Conservation (phyloP, 1,140 invertebrate species). For the Platyscapa corneri region DNA sequence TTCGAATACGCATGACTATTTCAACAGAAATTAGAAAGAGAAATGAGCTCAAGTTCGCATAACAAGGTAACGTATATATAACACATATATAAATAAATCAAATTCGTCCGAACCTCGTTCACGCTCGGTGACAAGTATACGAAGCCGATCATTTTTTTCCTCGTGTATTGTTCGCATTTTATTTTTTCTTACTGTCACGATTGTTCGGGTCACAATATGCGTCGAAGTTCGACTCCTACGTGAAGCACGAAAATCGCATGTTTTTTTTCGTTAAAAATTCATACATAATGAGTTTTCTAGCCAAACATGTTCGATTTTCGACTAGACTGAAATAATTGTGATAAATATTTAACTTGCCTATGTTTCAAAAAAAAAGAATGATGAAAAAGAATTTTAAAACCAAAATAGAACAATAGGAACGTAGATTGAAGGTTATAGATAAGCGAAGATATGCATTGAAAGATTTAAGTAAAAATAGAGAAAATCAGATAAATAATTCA, state of each 20-base stretch:
- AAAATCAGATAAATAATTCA: background rate
- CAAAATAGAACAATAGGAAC: constrained; percentile 32
- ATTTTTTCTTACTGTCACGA: constrained; percentile 41
- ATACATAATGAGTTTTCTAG: constrained; percentile 66
- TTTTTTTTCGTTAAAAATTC: constrained; percentile 47
- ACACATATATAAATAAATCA: constrained; percentile 46
- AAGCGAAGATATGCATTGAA: background rate
- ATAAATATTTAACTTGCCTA: constrained; percentile 73
- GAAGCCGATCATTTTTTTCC: constrained; percentile 10
- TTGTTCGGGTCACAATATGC: constrained; percentile 36
- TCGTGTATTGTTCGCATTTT: constrained; percentile 1
- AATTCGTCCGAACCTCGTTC: constrained; percentile 46
- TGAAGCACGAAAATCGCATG: constrained; percentile 44
- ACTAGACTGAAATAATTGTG: constrained; percentile 74
- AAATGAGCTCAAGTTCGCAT: constrained; percentile 29
- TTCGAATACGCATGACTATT: constrained; percentile 11
- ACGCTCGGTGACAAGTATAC: constrained; percentile 30
- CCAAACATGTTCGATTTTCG: constrained; percentile 72
- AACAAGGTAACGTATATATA: constrained; percentile 51
- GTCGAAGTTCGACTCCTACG: constrained; percentile 47
- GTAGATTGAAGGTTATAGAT: background rate
- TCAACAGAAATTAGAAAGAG: constrained; percentile 14
- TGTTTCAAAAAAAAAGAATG: constrained; percentile 45
- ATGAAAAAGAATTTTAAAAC: constrained; percentile 34
- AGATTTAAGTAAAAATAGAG: background rate